Base-by-base conservation (phyloP, 2,113 vertebrate genomes). In the Esox niger region DNA sequence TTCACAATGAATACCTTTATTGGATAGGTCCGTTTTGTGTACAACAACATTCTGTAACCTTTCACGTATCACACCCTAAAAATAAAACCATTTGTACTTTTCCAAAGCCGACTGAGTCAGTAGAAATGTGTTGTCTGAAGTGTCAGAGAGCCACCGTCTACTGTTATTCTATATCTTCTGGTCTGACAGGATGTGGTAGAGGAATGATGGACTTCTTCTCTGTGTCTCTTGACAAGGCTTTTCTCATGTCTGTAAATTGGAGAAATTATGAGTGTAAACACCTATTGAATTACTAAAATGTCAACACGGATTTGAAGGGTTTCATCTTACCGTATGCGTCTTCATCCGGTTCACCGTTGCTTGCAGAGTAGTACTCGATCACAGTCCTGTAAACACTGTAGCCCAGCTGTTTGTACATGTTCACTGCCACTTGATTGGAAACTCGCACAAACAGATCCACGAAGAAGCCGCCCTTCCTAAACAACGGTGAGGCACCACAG, bases 151-250 rank as follows among this genome's bases (percentile, higher is more conserved):
- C 86, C 91, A 88, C 84, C 74, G 82, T 63, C 81, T 73, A 67
- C 29, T 74, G 91, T 92, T 95, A 98, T 92, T 98, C 97, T 2
- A 97, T 98, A 75, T 99, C 97, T 77, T 99, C 97, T 0, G 97
- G 97, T 73, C 97, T 87, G 78, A 98, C 96, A 0, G 96, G 96
- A 72, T 99, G 96, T 1, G 95, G 96, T 72, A 98, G 83, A 0
- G 96, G 95, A 82, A 97, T 86, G 85, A 98, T 96, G 0, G 95
- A 98, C 87, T 97, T 98, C 90, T 96, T 98, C 86, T 98, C 95
- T 0, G 90, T 90, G 87, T 99, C 96, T 81, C 96, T 92, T 68
- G 96, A 97, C 82, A 98, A 88, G 32, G 96, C 95, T 83, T 99
- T 98, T 84, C 96, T 94, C 95, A 96, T 99, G 77, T 98, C 96